Evolutionary conservation across 1,140 invertebrate genomes (phyloP), one percentile per base, ranked within the genome.

Genomic region (Megalonaias nervosa): DNA sequence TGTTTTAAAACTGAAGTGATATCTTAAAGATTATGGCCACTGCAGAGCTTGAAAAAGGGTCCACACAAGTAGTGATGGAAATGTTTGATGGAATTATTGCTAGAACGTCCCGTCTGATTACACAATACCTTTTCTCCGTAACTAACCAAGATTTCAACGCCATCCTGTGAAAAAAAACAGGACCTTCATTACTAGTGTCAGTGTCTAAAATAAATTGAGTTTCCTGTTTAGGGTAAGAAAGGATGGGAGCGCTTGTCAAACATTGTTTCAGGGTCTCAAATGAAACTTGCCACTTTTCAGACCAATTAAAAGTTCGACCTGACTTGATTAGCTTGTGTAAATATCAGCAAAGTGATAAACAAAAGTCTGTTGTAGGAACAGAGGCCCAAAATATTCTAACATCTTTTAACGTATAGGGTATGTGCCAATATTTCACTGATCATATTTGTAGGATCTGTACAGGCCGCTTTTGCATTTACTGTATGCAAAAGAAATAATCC

Each of bases 211-310:
- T 26, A 26, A 26, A 81, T 6, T 2, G 13, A 17, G 38, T 4
- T 4, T 71, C 21, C 56, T 61, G 55, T n/a, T 77, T 56, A 9
- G 79, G 67, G 23, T 77, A 77, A 9, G 71, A 64, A 17, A 81
- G 21, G 23, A 81, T 70, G 14, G 79, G 75, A 4, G 67, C 71
- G 38, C 48, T 59, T 19, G 38, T 61, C 23, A 77, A 64, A 11
- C 21, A 31, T 61, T 75, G 13, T 69, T 64, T 69, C 3, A 74
- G 48, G 62, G 48, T 55, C 6, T 66, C n/a, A 26, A 74, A 74
- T n/a, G 62, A 1, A 19, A 11, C 14, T 19, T 74, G 16, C 15
- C 17, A 74, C 9, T 57, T 23, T 16, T 13, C 21, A 1, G 3
- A 14, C 71, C 62, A 74, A 13, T 21, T 23, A 14, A 65, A 74